Evolutionary conservation across 2,888 invertebrate genomes (phyloP).

Genomic region (Scaptomyza caliginosa): DNA sequence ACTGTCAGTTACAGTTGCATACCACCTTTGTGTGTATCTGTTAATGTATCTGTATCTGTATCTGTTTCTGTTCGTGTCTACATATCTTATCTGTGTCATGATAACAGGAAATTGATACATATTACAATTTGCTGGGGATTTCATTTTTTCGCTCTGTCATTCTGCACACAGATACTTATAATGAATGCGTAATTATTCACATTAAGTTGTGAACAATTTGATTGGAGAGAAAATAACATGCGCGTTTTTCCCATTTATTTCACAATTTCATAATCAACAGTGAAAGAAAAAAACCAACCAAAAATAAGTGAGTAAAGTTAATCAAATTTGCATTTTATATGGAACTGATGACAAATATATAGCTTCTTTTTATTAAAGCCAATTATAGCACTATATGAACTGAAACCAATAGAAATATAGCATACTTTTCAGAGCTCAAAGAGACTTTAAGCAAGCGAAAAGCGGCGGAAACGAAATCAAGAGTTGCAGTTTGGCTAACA

Average conservation of each 20-base stretch:
- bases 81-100: constrained; percentile 37
- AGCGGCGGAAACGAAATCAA: constrained; percentile 17
- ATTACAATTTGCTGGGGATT: constrained; percentile 15
- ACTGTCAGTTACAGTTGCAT: constrained; percentile 44
- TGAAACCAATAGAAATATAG: constrained; percentile 26
- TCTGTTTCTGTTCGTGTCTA: constrained; percentile 1
- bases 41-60: constrained; percentile 15
- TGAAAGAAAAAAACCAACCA: not conserved
- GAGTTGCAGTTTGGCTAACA: not conserved
- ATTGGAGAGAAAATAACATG: constrained; percentile 24
- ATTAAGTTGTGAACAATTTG: constrained; percentile 32
- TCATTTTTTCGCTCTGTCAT: constrained; percentile 6
- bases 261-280: constrained; percentile 15
- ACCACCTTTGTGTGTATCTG: constrained; percentile 23
- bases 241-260: constrained; percentile 35
- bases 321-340: constrained; percentile 56
- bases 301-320: not conserved
- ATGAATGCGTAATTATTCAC: constrained; percentile 44
- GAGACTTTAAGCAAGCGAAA: not conserved
- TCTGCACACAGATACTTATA: constrained; percentile 12
- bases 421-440: constrained; percentile 40
- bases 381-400: constrained; percentile 14
- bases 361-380: constrained; percentile 4
- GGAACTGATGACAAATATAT: constrained; percentile 14
- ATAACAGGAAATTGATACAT: constrained; percentile 55